A percentile compares a stretch with the other conserved stretches of the same genome.
Evolutionary conservation across 2,113 vertebrate species (phyloP).

Genomic region (Bagarius yarrelli): DNA sequence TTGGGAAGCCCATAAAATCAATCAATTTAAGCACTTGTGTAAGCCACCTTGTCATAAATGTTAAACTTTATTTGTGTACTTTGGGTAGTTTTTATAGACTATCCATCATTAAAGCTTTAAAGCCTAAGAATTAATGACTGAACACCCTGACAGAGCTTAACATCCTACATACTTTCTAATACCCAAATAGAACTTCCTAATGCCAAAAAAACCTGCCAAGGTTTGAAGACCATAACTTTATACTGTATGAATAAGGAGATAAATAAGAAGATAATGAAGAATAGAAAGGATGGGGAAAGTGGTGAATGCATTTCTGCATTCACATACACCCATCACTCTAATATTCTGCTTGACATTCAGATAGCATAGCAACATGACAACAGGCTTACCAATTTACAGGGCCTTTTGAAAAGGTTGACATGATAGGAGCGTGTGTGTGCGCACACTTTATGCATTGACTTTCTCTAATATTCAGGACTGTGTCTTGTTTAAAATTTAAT

Average conservation of each 20-base stretch:
- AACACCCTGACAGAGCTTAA: neutral
- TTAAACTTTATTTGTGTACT: neutral
- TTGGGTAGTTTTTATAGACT: neutral
- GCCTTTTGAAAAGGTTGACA: constrained; percentile 76
- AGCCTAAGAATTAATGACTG: neutral
- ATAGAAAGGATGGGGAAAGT: neutral
- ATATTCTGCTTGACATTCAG: constrained; percentile 76
- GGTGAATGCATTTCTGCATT: constrained; percentile 58
- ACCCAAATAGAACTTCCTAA: neutral
- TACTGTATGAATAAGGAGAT: neutral
- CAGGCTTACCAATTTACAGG: constrained; percentile 65
- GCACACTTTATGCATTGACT: constrained; percentile 34
- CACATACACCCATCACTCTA: constrained; percentile 62
- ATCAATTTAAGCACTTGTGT: neutral
- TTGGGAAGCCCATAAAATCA: neutral
- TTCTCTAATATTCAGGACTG: constrained; percentile 59
- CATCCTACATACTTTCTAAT: neutral
- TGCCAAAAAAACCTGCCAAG: neutral
- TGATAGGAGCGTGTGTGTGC: constrained; percentile 51
- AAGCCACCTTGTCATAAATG: neutral
- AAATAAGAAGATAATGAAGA: neutral
- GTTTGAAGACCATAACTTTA: neutral
- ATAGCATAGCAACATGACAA: constrained; percentile 77
- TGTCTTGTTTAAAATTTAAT: constrained; percentile 70
- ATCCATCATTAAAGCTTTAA: neutral